Base-by-base conservation (phyloP, 2,797 vertebrate species). In the Hozukius guyotensis region DNA sequence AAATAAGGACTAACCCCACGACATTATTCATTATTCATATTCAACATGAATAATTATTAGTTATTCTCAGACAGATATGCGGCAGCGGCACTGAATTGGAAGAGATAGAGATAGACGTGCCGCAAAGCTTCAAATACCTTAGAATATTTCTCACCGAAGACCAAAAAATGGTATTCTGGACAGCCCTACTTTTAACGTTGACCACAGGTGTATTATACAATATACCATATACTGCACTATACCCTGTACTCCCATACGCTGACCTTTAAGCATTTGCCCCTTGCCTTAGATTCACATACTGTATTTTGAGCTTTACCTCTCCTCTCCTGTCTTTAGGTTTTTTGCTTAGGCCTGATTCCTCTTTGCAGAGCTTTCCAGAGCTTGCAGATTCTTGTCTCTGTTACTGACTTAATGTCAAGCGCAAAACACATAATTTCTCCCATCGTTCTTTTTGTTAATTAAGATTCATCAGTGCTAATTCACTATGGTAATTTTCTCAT, bases 381-480 rank as follows among this genome's bases (percentile, higher is more conserved):
- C 34, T 67, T 53, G 38, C 56, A 14, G n/a, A 42, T 68, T 70
- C 80, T 32, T 56, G 38, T 69, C 56, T 81, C 42, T 20, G 18
- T 74, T 66, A 75, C 69, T 18, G 69, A 72, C 59, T 78, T 32
- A 16, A 70, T 66, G 67, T 87, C 78, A 78, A 61, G 63, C 46
- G 80, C 49, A 20, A 72, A 72, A 81, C 42, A 65, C n/a, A 66
- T 70, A 57, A 49, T 67, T 38, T 77, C 75, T 65, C 18, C 29
- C 46, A 77, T 74, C 68, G 70, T 78, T 85, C 56, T 68, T 38
- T 67, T 22, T 67, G 42, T 31, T 76, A 77, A 88, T 88, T 82
- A 75, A 74, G 75, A 86, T 88, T 85, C 70, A 88, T 84, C 70
- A 65, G 77, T 52, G 69, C 79, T 81, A 80, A 83, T 89, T 88